phyloP scores from a whole-genome alignment of 2,797 vertebrate genomes.

The Otus scops region DNA sequence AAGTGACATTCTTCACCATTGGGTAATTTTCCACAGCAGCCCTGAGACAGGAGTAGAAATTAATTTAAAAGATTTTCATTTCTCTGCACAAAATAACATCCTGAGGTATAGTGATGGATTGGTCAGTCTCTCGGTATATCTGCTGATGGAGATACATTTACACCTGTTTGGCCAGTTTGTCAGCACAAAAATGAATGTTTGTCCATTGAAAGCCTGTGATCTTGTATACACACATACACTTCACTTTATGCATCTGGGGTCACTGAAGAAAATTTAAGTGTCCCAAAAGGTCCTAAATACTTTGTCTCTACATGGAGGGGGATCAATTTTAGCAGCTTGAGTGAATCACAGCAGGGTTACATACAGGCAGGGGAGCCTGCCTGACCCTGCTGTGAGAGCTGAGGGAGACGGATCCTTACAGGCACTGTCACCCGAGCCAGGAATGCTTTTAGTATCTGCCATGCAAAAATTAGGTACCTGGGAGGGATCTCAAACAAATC shows the following conservation, averaged over 20 bases:
- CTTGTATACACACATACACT: background rate
- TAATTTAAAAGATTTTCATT: background rate
- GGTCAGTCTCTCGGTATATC: rapidly evolving
- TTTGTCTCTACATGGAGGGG: background rate
- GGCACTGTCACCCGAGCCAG: background rate
- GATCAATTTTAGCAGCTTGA: background rate
- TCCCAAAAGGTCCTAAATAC: background rate
- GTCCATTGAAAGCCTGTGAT: background rate
- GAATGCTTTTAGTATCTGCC: background rate
- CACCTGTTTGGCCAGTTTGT: background rate
- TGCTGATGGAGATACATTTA: background rate
- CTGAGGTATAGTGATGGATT: background rate
- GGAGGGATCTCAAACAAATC: background rate
- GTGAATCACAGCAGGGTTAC: background rate
- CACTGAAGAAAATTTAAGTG: background rate
- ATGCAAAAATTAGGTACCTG: background rate
- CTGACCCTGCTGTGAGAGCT: background rate
- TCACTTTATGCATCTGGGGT: background rate
- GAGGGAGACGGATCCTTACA: background rate
- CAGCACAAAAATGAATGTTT: background rate
- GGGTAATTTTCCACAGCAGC: background rate
- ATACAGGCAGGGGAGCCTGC: rapidly evolving
- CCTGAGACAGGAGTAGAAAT: background rate
- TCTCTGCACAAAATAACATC: background rate
- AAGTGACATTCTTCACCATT: background rate